These are phyloP conservation scores for Bufotes viridis DNA, from an alignment of 2,797 vertebrate species.

Conservation along the genomic window DNA sequence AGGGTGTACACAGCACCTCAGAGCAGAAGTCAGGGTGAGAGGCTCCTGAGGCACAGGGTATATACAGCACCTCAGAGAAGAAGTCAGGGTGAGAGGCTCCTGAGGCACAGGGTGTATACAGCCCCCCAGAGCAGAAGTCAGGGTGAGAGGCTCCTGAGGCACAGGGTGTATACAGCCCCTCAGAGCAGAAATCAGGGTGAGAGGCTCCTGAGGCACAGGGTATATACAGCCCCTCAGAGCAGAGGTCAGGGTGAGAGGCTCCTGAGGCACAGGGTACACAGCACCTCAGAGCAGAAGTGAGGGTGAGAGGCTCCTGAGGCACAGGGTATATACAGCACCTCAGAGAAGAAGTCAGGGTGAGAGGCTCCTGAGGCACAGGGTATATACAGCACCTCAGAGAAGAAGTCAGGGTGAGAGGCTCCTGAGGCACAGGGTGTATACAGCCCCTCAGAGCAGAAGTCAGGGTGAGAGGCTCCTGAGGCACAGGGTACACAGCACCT, in stretches of 20 bases:
- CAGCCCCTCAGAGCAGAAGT: too few species aligned
- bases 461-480: too few species aligned
- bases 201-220: neutral
- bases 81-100: neutral
- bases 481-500: too few species aligned
- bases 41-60: neutral
- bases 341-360: too few species aligned
- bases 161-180: neutral
- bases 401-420: too few species aligned
- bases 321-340: too few species aligned
- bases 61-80: neutral
- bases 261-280: too few species aligned
- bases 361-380: too few species aligned
- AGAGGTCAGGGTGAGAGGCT: too few species aligned
- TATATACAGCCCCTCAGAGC: neutral
- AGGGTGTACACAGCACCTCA: neutral
- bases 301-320: neutral
- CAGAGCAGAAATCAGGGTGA: neutral
- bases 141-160: neutral
- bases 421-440: too few species aligned
- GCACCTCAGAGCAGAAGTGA: neutral
- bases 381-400: too few species aligned
- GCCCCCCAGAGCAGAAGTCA: neutral
- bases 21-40: neutral
- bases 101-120: neutral